Percentiles rank a stretch among this genome's conserved stretches.
Conservation (phyloP, 2,797 vertebrate species). For the Xiphorhynchus erythropygius region DNA sequence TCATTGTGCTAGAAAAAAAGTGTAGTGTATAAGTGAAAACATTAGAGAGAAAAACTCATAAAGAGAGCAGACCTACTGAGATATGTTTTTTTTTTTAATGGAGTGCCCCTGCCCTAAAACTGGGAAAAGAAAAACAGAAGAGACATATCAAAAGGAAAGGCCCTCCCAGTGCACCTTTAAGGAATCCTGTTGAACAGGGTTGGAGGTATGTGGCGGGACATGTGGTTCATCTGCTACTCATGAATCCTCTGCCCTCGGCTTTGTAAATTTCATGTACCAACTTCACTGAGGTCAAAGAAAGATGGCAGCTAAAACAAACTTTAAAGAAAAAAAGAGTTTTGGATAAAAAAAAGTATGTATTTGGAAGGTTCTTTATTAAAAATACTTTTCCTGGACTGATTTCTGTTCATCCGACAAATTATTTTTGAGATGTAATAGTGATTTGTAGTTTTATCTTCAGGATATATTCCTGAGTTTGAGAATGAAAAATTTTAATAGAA, state of each 20-base stretch:
- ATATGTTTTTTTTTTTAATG: not conserved
- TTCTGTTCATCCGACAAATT: not conserved
- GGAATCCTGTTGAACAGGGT: not conserved
- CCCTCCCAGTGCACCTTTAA: not conserved
- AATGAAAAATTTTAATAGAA: not conserved
- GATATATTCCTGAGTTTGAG: not conserved
- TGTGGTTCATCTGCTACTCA: not conserved
- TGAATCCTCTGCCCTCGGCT: not conserved
- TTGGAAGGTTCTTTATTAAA: not conserved
- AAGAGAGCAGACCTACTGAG: not conserved
- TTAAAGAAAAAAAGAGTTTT: not conserved
- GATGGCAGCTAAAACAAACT: not conserved
- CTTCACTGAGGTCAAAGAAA: not conserved
- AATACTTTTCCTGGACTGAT: not conserved
- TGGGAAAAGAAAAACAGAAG: not conserved
- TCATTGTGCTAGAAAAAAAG: not conserved
- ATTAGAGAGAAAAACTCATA: not conserved
- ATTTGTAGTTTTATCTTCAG: not conserved
- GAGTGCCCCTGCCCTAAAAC: not conserved
- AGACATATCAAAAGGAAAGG: not conserved
- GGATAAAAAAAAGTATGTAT: not conserved
- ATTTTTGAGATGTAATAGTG: not conserved
- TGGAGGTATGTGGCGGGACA: not conserved
- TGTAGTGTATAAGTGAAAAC: not conserved
- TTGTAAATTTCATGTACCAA: not conserved